phyloP scores from a whole-genome alignment of 2,797 vertebrate species.

The Cuniculus paca region DNA sequence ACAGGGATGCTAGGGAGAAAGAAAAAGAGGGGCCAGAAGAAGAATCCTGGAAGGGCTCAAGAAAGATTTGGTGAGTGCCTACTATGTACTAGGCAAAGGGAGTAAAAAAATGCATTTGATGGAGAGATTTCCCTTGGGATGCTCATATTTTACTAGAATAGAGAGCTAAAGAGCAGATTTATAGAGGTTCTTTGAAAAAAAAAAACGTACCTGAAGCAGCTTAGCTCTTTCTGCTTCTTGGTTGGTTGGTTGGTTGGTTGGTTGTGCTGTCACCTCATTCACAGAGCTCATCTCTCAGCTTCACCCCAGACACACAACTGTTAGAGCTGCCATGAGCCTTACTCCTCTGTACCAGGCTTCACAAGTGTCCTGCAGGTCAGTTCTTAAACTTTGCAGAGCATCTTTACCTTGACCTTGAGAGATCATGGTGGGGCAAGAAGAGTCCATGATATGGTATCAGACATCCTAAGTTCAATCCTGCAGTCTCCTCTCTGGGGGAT shows the following conservation, averaged over 20 bases:
- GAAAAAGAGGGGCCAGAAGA: not conserved
- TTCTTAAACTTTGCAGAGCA: not conserved
- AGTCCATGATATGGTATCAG: no score
- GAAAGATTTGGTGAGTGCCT: not conserved
- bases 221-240: not conserved
- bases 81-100: not conserved
- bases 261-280: not conserved
- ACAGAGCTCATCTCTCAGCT: not conserved
- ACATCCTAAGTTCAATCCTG: not conserved
- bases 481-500: not conserved
- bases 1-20: not conserved
- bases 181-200: fast-evolving
- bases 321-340: not conserved
- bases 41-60: not conserved
- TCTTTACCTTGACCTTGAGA: not conserved
- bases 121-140: not conserved
- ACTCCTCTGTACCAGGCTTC: not conserved
- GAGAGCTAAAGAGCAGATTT: not conserved
- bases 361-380: fast-evolving
- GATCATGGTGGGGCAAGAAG: not conserved
- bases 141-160: not conserved
- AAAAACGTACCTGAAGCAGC: not conserved
- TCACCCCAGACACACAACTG: not conserved
- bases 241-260: not conserved
- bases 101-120: not conserved